phyloP scores from a whole-genome alignment of 1,140 invertebrate genomes.

The Phortica variegata region DNA sequence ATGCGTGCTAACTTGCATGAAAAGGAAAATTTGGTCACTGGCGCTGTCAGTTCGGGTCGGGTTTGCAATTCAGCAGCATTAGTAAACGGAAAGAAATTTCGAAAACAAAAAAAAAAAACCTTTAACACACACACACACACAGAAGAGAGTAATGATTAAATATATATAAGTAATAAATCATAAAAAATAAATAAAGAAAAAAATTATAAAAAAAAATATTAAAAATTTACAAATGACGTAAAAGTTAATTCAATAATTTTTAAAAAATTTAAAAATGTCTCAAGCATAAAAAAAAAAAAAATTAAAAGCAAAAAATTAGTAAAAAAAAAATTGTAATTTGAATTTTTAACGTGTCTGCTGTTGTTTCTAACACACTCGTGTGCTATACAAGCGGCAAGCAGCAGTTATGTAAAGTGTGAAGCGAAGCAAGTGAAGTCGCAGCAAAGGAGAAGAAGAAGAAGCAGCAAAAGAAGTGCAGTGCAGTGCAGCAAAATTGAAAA shows the following conservation, averaged over 20 bases:
- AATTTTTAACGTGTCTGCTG: conserved; percentile 3
- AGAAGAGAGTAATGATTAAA: neutral
- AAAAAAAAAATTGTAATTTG: neutral
- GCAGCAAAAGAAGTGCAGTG: too few species aligned
- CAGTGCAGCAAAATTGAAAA: neutral
- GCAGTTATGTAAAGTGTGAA: conserved; percentile 7
- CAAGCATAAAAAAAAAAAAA: neutral
- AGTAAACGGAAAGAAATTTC: conserved; percentile 36
- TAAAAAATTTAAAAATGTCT: conserved; percentile 1
- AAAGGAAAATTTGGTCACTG: conserved; percentile 50
- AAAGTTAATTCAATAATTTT: too few species aligned
- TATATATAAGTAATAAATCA: neutral
- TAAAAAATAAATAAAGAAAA: neutral
- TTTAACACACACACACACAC: neutral
- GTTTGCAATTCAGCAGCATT: conserved; percentile 54
- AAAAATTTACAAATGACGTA: neutral
- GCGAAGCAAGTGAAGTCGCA: too few species aligned
- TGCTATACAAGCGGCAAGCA: conserved; percentile 33
- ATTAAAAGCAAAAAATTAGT: neutral
- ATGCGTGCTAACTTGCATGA: conserved; percentile 41
- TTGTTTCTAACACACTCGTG: neutral
- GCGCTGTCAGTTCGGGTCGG: conserved; percentile 51
- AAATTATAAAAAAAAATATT: neutral
- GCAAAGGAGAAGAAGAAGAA: too few species aligned
- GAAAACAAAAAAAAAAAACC: neutral